These are phyloP conservation scores for Podarcis cretensis DNA, from an alignment of 2,113 vertebrate genomes.

Conservation along the genomic window DNA sequence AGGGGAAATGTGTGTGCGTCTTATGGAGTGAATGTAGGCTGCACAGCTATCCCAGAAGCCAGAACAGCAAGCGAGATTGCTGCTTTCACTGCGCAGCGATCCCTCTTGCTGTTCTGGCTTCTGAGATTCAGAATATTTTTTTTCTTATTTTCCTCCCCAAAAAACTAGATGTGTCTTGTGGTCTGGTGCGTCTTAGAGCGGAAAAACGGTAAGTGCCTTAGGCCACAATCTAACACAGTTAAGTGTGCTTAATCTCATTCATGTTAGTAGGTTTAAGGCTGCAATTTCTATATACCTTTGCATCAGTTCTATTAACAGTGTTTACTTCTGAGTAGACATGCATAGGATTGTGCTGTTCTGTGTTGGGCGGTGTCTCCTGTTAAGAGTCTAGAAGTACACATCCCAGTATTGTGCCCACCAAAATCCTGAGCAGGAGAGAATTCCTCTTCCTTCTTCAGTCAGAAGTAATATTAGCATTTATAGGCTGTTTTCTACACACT, in stretches of 20 bases:
- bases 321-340: background rate
- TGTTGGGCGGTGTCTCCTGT: background rate
- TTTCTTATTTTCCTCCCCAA: too few relatives aligned
- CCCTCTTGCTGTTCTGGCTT: too few relatives aligned
- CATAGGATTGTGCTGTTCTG: too few relatives aligned
- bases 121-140: too few relatives aligned
- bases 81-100: too few relatives aligned
- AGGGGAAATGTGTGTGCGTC: too few relatives aligned
- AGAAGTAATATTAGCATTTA: background rate
- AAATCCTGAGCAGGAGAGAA: background rate
- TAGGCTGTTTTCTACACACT: background rate
- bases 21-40: too few relatives aligned
- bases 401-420: background rate
- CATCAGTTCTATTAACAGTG: background rate
- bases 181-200: too few relatives aligned
- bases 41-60: too few relatives aligned
- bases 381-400: background rate
- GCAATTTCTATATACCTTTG: background rate
- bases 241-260: background rate
- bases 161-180: too few relatives aligned
- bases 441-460: background rate
- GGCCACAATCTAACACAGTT: background rate
- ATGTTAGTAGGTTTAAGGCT: background rate
- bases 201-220: background rate
- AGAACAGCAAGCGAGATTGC: too few relatives aligned